Conservation (phyloP, 2,888 invertebrate species). For the Apodemia zela region DNA sequence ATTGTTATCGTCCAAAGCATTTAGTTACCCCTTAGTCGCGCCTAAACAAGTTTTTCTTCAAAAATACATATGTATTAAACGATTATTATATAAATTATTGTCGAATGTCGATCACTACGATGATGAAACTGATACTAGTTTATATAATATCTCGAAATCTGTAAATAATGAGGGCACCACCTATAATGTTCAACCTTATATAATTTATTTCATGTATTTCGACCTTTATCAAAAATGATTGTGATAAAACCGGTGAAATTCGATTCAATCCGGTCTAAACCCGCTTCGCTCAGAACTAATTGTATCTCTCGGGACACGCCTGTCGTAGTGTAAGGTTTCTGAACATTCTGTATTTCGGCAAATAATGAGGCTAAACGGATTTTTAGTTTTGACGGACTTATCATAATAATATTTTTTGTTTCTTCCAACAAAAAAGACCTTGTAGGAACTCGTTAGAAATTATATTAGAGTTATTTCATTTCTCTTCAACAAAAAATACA, state of each 20-base stretch:
- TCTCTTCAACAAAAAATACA: too few species aligned
- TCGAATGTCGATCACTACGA: too few species aligned
- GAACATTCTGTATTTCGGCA: constrained; percentile 9
- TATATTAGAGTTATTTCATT: too few species aligned
- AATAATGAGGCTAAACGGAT: constrained; percentile 13
- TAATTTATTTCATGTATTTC: not conserved
- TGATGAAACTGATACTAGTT: too few species aligned
- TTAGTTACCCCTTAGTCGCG: too few species aligned
- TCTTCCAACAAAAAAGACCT: not conserved
- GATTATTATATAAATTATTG: too few species aligned
- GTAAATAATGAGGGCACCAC: not conserved
- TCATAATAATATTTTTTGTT: not conserved
- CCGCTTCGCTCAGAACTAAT: constrained; percentile 37
- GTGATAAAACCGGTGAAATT: constrained; percentile 12
- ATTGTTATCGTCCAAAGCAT: too few species aligned
- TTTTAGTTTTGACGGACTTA: constrained; percentile 7
- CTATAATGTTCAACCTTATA: not conserved
- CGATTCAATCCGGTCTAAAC: constrained; percentile 30
- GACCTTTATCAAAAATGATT: constrained; percentile 14
- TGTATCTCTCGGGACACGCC: constrained; percentile 39
- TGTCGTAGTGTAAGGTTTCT: constrained; percentile 30
- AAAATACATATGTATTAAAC: too few species aligned
- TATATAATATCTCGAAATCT: not conserved
- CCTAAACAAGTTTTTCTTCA: too few species aligned
- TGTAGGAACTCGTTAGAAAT: too few species aligned